phyloP scores from a whole-genome alignment of 1,140 invertebrate species.

The Drosophila sechellia region DNA sequence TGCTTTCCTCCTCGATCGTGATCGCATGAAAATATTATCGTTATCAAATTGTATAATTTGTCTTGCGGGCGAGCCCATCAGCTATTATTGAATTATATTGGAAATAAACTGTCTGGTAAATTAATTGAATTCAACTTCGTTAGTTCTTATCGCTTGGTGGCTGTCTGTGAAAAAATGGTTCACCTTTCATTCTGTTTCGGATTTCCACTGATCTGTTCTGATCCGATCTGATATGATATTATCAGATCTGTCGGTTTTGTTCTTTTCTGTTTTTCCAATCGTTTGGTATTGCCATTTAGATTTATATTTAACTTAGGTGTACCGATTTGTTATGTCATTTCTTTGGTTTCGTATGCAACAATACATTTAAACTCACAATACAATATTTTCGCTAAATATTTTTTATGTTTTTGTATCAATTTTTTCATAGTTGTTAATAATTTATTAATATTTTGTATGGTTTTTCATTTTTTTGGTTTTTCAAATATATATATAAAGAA shows the following conservation, averaged over 20 bases:
- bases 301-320: conserved; percentile 40
- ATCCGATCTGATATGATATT: background rate
- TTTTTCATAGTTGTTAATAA: conserved; percentile 80
- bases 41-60: conserved; percentile 66
- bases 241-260: conserved; percentile 1
- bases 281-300: conserved; percentile 46
- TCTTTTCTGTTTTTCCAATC: conserved; percentile 44
- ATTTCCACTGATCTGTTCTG: conserved; percentile 4
- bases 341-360: conserved; percentile 73
- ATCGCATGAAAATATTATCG: conserved; percentile 56
- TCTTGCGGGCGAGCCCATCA: conserved; percentile 27
- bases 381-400: conserved; percentile 83
- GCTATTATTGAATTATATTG: conserved; percentile 45
- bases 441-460: conserved; percentile 80
- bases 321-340: conserved; percentile 41
- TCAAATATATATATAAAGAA: conserved; percentile 80
- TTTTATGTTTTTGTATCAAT: conserved; percentile 64
- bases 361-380: conserved; percentile 82
- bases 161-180: conserved; percentile 41
- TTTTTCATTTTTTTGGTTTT: conserved; percentile 57
- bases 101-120: conserved; percentile 55
- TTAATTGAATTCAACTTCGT: conserved; percentile 44
- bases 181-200: conserved; percentile 28
- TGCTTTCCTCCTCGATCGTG: conserved; percentile 32
- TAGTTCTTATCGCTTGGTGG: conserved; percentile 59